A percentile compares a stretch with the other conserved stretches of the same genome.
phyloP scores from a whole-genome alignment of 2,113 vertebrate species.

The Dinomys branickii region DNA sequence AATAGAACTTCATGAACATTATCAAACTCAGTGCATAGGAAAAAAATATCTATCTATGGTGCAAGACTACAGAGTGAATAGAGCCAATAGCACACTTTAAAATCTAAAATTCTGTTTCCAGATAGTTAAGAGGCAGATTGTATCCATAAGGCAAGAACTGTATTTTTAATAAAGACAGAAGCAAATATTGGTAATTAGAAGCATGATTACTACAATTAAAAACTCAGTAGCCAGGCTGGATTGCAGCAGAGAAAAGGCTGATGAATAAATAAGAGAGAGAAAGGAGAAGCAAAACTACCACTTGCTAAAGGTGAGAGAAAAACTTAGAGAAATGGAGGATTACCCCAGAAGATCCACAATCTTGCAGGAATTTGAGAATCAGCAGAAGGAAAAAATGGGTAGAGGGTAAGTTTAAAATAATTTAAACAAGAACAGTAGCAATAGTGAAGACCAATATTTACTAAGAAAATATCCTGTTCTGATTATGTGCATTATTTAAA shows the following conservation, averaged over 20 bases:
- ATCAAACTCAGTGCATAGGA: background rate
- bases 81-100: background rate
- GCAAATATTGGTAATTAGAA: slow-evolving; percentile 7
- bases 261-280: background rate
- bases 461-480: background rate
- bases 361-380: background rate
- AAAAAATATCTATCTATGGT: background rate
- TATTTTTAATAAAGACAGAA: background rate
- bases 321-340: background rate
- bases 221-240: background rate
- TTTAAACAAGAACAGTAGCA: background rate
- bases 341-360: background rate
- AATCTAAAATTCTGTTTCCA: background rate
- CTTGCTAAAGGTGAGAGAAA: background rate
- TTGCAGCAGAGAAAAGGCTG: background rate
- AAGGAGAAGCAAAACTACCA: background rate
- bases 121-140: background rate
- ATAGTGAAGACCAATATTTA: background rate
- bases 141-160: background rate
- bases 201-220: background rate
- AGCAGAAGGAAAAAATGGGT: background rate
- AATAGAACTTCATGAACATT: background rate
- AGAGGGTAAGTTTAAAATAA: background rate
- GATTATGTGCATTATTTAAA: background rate
- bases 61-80: background rate